Conservation (phyloP, 2,888 invertebrate species). For the Cosmia trapezina region DNA sequence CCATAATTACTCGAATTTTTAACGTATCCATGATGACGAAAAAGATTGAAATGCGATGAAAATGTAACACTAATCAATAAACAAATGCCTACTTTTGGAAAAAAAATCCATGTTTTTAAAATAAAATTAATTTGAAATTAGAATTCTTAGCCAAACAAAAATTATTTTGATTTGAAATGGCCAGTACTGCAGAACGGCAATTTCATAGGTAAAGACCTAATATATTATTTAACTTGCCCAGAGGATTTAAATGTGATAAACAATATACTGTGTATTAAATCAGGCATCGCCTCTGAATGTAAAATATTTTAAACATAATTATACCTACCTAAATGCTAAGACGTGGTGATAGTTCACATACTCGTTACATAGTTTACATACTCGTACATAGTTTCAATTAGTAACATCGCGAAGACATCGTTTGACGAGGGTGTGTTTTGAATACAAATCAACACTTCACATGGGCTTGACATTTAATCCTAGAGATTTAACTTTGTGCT, state of each 20-base stretch:
- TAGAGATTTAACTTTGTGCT: slow-evolving; percentile 36
- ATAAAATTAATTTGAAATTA: no score
- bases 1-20: no score
- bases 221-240: no score
- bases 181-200: no score
- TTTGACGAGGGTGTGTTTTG: slow-evolving; percentile 74
- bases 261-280: neutral
- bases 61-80: no score
- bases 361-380: slow-evolving; percentile 67
- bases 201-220: no score
- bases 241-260: neutral
- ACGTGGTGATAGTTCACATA: slow-evolving; percentile 55
- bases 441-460: slow-evolving; percentile 57
- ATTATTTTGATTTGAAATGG: no score
- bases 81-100: no score
- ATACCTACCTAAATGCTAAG: neutral
- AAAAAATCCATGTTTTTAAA: no score
- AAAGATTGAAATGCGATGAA: no score
- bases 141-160: no score
- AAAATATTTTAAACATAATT: slow-evolving; percentile 12
- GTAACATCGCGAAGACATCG: slow-evolving; percentile 51
- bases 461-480: slow-evolving; percentile 44
- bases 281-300: neutral
- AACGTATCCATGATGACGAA: no score
- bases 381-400: slow-evolving; percentile 73